These are phyloP conservation scores for Dipodomys spectabilis DNA, from an alignment of 2,113 vertebrate species.

Conservation along the genomic window DNA sequence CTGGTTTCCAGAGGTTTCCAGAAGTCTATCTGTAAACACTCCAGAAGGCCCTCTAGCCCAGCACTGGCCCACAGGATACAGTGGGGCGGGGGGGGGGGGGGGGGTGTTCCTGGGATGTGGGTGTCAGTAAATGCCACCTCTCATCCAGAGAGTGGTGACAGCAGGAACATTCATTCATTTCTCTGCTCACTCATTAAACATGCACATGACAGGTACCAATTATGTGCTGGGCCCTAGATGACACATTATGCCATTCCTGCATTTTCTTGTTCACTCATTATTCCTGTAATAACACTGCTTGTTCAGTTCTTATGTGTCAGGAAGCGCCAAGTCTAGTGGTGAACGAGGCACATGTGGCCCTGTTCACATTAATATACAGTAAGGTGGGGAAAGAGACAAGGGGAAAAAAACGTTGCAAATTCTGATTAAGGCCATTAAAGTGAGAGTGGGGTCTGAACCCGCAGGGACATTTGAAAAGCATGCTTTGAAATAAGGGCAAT, in stretches of 20 bases:
- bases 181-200: not conserved
- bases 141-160: not conserved
- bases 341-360: not conserved
- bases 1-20: not conserved
- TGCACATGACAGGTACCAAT: not conserved
- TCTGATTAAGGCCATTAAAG: not conserved
- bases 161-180: not conserved
- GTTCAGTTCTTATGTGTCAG: not conserved
- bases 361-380: not conserved
- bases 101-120: not conserved
- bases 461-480: not conserved
- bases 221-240: not conserved
- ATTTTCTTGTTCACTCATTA: accelerated
- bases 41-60: not conserved
- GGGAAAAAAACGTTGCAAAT: not conserved
- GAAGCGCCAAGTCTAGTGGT: not conserved
- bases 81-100: not conserved
- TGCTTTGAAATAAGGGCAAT: not conserved
- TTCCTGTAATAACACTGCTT: not conserved
- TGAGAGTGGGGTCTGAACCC: not conserved
- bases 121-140: not conserved
- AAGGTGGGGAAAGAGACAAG: not conserved
- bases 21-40: not conserved
- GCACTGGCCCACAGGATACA: accelerated
- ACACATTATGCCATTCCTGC: not conserved